Evolutionary conservation across 2,113 vertebrate genomes (phyloP).

Genomic region (Onychostruthus taczanowskii): DNA sequence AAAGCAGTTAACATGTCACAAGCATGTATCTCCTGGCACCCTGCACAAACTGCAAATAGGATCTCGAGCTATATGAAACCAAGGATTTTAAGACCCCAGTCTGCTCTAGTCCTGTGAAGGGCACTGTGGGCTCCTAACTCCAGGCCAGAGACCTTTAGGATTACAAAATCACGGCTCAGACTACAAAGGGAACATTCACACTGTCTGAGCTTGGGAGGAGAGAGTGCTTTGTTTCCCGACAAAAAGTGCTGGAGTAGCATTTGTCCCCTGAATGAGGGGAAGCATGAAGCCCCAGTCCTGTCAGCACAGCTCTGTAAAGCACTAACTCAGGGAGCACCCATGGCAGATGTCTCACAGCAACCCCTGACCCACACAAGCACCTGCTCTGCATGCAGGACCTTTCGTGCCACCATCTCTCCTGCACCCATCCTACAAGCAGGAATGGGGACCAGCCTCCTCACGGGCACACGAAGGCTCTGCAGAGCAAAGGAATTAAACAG

Average conservation of each 20-base stretch:
- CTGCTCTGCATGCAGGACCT: not conserved
- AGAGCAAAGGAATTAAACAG: not conserved
- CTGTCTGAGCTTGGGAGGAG: not conserved
- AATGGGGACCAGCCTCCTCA: not conserved
- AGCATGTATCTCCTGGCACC: not conserved
- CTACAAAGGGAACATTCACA: conserved; percentile 11
- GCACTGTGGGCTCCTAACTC: not conserved
- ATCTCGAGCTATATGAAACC: not conserved
- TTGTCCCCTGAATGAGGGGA: not conserved
- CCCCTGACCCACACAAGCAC: not conserved
- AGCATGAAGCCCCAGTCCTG: not conserved
- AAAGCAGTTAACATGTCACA: not conserved
- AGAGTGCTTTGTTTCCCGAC: not conserved
- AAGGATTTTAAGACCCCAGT: not conserved
- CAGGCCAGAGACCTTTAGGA: not conserved
- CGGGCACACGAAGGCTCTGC: not conserved
- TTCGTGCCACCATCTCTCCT: not conserved
- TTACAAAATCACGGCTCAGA: not conserved
- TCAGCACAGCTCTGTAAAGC: not conserved
- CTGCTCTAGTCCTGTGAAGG: not conserved
- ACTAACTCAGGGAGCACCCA: not conserved
- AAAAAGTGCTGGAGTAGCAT: not conserved
- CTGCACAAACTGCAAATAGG: not conserved
- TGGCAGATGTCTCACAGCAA: not conserved
- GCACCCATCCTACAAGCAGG: not conserved